Evolutionary conservation across 2,888 invertebrate species (phyloP).

Genomic region (Erebia epiphron): DNA sequence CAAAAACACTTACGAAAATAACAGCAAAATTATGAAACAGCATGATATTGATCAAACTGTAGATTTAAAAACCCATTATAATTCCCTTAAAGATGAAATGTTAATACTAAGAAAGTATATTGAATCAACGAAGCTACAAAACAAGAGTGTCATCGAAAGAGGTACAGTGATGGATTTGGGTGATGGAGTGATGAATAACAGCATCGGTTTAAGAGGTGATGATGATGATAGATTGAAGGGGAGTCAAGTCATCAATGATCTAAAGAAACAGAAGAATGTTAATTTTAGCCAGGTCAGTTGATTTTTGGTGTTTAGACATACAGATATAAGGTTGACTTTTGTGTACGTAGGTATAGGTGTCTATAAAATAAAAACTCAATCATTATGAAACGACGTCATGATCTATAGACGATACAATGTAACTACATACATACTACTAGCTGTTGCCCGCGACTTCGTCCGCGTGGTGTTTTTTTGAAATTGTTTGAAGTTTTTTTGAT

Average conservation of each 20-base stretch:
- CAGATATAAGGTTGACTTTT: background rate
- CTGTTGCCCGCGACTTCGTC: too few relatives aligned
- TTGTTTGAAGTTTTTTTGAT: too few relatives aligned
- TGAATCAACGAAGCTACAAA: constrained; percentile 48
- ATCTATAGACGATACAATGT: too few relatives aligned
- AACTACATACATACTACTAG: too few relatives aligned
- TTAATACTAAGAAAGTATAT: constrained; percentile 56
- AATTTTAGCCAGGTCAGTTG: constrained; percentile 62
- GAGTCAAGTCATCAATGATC: constrained; percentile 64
- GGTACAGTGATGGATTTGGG: constrained; percentile 54
- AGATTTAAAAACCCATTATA: constrained; percentile 53
- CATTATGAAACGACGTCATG: too few relatives aligned
- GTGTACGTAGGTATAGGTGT: too few relatives aligned
- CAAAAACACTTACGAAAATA: constrained; percentile 42
- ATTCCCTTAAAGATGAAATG: constrained; percentile 60
- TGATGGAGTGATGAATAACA: constrained; percentile 45
- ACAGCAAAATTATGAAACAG: constrained; percentile 32
- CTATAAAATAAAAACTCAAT: too few relatives aligned
- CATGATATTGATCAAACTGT: constrained; percentile 42
- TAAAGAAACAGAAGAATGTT: constrained; percentile 70
- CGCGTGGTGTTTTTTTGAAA: too few relatives aligned
- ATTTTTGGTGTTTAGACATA: background rate
- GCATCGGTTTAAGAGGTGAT: constrained; percentile 40
- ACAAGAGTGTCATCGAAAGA: constrained; percentile 57
- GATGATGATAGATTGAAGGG: constrained; percentile 50